A percentile compares a stretch with the other conserved stretches of the same genome.
These are phyloP conservation scores for Cephalopachus bancanus DNA, from an alignment of 2,797 vertebrate genomes.

Conservation along the genomic window DNA sequence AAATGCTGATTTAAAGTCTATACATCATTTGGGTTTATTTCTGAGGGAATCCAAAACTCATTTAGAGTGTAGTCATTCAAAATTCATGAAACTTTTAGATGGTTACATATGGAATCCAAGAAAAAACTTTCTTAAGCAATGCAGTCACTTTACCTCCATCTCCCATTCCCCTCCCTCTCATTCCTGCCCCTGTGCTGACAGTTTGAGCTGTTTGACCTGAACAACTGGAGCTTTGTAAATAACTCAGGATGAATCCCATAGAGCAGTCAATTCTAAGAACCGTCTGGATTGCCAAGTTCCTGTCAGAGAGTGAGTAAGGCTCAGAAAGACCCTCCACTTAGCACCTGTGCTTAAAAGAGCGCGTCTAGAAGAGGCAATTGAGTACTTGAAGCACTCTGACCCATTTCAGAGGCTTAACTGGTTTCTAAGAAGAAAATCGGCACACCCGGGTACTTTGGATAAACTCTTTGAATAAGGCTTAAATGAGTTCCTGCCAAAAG, in stretches of 20 bases:
- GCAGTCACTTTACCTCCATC: not conserved
- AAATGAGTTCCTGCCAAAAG: conserved; percentile 50
- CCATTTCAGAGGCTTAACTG: conserved; percentile 45
- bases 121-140: conserved; percentile 16
- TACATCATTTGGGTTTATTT: not conserved
- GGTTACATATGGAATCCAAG: not conserved
- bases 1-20: conserved; percentile 7
- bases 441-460: not conserved
- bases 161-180: not conserved
- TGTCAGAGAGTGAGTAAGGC: conserved; percentile 25
- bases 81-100: not conserved
- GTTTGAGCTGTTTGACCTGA: conserved; percentile 59
- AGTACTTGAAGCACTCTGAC: conserved; percentile 8
- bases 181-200: not conserved
- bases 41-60: not conserved
- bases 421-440: conserved; percentile 63
- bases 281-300: conserved; percentile 64
- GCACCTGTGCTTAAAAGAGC: conserved; percentile 33
- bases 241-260: conserved; percentile 12
- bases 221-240: conserved; percentile 71
- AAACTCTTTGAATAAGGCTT: conserved; percentile 53
- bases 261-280: conserved; percentile 45
- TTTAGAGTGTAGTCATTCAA: not conserved
- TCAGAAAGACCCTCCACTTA: conserved; percentile 60
- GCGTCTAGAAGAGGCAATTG: not conserved